Evolutionary conservation across 2,888 invertebrate genomes (phyloP).

Genomic region (Caenorhabditis japonica): DNA sequence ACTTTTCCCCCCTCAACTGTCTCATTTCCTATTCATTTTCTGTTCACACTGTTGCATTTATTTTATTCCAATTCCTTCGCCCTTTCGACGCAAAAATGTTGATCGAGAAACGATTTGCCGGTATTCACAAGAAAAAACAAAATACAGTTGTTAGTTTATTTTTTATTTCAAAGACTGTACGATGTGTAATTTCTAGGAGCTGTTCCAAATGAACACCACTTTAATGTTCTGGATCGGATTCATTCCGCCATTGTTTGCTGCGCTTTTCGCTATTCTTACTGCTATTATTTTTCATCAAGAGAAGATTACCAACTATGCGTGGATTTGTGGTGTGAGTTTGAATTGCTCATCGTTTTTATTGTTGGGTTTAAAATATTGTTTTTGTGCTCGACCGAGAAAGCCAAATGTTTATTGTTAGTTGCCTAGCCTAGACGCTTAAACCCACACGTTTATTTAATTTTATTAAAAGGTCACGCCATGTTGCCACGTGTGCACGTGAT

Average conservation of each 20-base stretch:
- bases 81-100: constrained; percentile 12
- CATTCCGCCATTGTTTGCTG: constrained; percentile 71
- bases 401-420: too few species aligned
- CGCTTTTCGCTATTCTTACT: constrained; percentile 69
- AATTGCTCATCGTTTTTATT: too few species aligned
- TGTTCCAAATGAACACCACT: constrained; percentile 57
- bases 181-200: constrained; percentile 19
- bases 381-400: too few species aligned
- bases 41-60: constrained; percentile 27
- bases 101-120: constrained; percentile 41
- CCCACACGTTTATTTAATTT: too few species aligned
- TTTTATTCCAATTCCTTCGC: background rate
- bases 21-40: constrained; percentile 18
- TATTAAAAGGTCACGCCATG: too few species aligned
- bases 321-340: constrained; percentile 71
- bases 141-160: constrained; percentile 21
- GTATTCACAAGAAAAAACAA: constrained; percentile 36
- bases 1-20: constrained; percentile 20
- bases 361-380: too few species aligned
- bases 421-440: too few species aligned
- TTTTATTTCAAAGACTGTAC: background rate
- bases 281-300: constrained; percentile 71
- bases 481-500: too few species aligned
- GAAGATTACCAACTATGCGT: constrained; percentile 71
- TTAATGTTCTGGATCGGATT: constrained; percentile 69